Conservation (phyloP, 2,888 invertebrate genomes). For the Spilarctia lutea region DNA sequence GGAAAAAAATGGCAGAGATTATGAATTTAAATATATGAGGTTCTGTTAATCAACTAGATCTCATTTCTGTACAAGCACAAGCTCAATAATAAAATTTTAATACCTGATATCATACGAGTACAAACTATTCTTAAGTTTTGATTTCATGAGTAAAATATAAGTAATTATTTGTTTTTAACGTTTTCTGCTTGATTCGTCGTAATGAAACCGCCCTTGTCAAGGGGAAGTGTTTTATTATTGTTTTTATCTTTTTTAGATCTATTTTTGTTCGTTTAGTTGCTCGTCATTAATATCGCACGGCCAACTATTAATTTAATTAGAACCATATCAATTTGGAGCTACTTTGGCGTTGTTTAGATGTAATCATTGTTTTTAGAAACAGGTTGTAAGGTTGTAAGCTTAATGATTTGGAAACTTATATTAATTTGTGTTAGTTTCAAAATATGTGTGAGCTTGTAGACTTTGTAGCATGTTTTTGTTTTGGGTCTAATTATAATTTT, state of each 20-base stretch:
- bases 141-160: neutral
- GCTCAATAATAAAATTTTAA: too few species aligned
- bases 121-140: too few species aligned
- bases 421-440: conserved; percentile 17
- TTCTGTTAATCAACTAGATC: too few species aligned
- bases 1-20: too few species aligned
- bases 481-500: neutral
- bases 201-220: conserved; percentile 55
- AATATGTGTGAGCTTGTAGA: neutral
- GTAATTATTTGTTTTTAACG: neutral
- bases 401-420: conserved; percentile 53
- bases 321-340: conserved; percentile 73
- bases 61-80: too few species aligned
- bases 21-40: too few species aligned
- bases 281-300: conserved; percentile 84
- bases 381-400: conserved; percentile 56
- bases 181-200: conserved; percentile 41
- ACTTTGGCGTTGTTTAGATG: conserved; percentile 69
- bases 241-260: conserved; percentile 80
- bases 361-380: conserved; percentile 66
- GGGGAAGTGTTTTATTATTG: conserved; percentile 84
- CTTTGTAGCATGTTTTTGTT: neutral
- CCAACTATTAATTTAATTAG: conserved; percentile 85
- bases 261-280: conserved; percentile 73
- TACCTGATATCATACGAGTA: too few species aligned